These are phyloP conservation scores for Gymnogyps californianus DNA, from an alignment of 2,113 vertebrate genomes.

Conservation along the genomic window DNA sequence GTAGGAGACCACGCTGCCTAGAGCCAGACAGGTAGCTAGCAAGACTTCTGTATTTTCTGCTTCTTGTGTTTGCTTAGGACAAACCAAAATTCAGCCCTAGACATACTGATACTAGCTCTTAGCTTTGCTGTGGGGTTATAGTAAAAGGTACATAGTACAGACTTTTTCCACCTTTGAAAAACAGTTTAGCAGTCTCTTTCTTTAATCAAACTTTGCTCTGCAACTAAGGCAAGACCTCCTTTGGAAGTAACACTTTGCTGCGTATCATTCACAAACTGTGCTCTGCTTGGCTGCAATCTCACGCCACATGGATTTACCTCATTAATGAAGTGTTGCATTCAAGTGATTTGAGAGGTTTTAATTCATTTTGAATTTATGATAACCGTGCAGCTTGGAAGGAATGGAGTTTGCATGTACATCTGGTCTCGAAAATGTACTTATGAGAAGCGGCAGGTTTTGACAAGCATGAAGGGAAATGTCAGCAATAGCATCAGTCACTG, in stretches of 20 bases:
- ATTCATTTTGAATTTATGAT: neutral
- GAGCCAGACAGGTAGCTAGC: neutral
- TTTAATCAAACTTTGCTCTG: neutral
- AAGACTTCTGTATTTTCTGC: neutral
- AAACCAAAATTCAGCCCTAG: neutral
- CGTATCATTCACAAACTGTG: neutral
- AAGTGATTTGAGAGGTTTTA: neutral
- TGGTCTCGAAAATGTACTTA: neutral
- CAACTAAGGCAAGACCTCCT: neutral
- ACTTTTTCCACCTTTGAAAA: neutral
- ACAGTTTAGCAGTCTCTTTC: neutral
- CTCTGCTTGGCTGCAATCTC: neutral
- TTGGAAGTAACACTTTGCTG: neutral
- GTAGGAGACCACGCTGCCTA: rapidly evolving
- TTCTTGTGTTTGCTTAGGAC: neutral
- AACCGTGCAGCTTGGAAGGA: neutral
- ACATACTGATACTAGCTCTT: neutral
- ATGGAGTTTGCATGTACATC: neutral
- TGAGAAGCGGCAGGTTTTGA: neutral
- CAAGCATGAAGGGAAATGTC: neutral
- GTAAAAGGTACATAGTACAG: neutral
- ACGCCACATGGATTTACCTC: neutral
- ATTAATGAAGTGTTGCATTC: neutral
- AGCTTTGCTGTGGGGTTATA: neutral
- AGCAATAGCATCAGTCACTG: neutral